Conservation (phyloP, 2,888 invertebrate genomes). For the Steromphala cineraria region DNA sequence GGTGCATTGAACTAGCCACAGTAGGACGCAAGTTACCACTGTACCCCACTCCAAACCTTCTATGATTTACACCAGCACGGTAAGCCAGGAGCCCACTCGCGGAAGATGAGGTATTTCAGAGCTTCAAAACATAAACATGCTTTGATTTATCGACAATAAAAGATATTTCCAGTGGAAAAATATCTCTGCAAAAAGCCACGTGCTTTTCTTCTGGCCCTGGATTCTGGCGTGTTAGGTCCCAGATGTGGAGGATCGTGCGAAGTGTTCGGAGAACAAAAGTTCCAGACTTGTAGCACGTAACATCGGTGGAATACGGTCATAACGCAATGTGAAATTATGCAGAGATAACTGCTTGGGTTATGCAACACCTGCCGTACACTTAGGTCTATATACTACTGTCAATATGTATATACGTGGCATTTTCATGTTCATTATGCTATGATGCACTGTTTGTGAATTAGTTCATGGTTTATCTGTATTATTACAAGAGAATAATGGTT, state of each 20-base stretch:
- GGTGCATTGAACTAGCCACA: too few relatives aligned
- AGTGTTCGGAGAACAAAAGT: background rate
- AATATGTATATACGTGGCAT: too few relatives aligned
- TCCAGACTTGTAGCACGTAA: background rate
- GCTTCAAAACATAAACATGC: background rate
- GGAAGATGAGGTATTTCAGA: background rate
- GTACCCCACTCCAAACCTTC: too few relatives aligned
- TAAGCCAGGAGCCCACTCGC: too few relatives aligned
- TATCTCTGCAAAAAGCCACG: slow-evolving; percentile 21
- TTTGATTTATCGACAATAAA: slow-evolving; percentile 20
- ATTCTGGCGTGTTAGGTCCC: background rate
- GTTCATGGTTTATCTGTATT: too few relatives aligned
- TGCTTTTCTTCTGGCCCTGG: background rate
- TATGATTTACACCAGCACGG: too few relatives aligned
- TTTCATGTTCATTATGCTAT: too few relatives aligned
- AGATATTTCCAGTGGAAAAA: slow-evolving; percentile 14
- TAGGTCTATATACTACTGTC: too few relatives aligned
- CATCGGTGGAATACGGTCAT: background rate
- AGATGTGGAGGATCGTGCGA: background rate
- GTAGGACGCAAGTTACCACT: too few relatives aligned
- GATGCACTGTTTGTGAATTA: too few relatives aligned
- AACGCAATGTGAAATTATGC: background rate
- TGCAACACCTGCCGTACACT: background rate
- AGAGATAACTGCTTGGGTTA: background rate
- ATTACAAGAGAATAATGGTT: too few relatives aligned